Evolutionary conservation across 2,113 vertebrate genomes (phyloP), one percentile per base, ranked within the genome.

Genomic region (Seriola dumerili): DNA sequence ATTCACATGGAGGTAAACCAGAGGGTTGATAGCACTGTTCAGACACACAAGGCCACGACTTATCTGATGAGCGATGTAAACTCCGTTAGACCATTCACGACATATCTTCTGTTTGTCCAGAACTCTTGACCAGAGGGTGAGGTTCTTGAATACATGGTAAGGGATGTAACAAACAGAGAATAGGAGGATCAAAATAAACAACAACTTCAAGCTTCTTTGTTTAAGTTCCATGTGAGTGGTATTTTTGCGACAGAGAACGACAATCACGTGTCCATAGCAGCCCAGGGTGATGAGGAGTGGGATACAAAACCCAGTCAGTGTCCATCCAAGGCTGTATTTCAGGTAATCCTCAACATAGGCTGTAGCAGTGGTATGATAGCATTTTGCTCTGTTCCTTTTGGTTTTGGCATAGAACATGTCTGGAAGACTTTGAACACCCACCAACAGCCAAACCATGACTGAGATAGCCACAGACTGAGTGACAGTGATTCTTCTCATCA

Each of bases 151-250:
- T 19, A 95, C 19, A 25, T 96, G 95, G 73, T 95, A 94, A 0
- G 96, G 96, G 21, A 96, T 93, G 85, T 95, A 97, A 82, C 96
- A 96, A 57, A 96, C 70, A 0, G 90, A 94, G 72, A 96, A 96
- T 59, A 97, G 91, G 42, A 96, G 66, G 81, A 94, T 93, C 62
- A 96, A 86, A 0, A 96, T 85, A 19, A 96, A 61, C 44, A 94
- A 91, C 84, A 97, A 76, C 0, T 75, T 94, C 38, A 96, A 85
- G 76, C 95, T 93, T 59, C 87, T 95, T 63, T 80, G 84, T 72
- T 91, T 96, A 66, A 95, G 78, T 21, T 16, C 9, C 50, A 80
- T 36, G 3, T 96, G 91, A 11, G 91, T 25, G 0, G 83, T 94
- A 3, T 91, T 63, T 0, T 87, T 96, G 42, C 52, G 89, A 50